A percentile compares a stretch with the other conserved stretches of the same genome.
Evolutionary conservation across 2,888 invertebrate genomes (phyloP).

Genomic region (Hypomecis punctinalis): DNA sequence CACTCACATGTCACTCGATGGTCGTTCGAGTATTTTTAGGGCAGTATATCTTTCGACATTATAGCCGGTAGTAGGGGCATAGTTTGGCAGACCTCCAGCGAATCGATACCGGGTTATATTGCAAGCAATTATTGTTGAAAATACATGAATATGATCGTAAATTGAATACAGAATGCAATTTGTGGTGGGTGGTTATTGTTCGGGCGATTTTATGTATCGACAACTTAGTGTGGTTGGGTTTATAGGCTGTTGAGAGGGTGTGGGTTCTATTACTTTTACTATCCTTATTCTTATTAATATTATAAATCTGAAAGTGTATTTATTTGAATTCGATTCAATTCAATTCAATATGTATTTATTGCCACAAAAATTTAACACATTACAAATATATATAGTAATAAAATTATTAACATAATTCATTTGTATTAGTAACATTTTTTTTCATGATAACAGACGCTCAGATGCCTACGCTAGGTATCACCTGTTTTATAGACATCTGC

Average conservation of each 20-base stretch:
- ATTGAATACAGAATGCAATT: slow-evolving; percentile 45
- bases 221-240: neutral
- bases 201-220: slow-evolving; percentile 15
- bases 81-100: slow-evolving; percentile 44
- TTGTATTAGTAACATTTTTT: too few species aligned
- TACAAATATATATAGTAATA: too few species aligned
- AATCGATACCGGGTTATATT: slow-evolving; percentile 46
- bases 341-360: too few species aligned
- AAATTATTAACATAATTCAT: too few species aligned
- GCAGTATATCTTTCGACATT: slow-evolving; percentile 36
- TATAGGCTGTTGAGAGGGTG: neutral
- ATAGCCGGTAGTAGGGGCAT: slow-evolving; percentile 39
- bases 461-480: too few species aligned
- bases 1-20: slow-evolving; percentile 33
- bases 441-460: too few species aligned
- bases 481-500: too few species aligned
- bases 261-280: neutral
- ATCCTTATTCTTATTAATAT: too few species aligned
- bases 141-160: slow-evolving; percentile 38
- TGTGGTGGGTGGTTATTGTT: slow-evolving; percentile 25
- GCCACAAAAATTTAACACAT: too few species aligned
- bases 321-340: too few species aligned
- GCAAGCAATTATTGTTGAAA: slow-evolving; percentile 43
- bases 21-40: slow-evolving; percentile 32
- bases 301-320: too few species aligned